phyloP scores from a whole-genome alignment of 2,888 invertebrate genomes.

The Xestoiulus laeticollis region DNA sequence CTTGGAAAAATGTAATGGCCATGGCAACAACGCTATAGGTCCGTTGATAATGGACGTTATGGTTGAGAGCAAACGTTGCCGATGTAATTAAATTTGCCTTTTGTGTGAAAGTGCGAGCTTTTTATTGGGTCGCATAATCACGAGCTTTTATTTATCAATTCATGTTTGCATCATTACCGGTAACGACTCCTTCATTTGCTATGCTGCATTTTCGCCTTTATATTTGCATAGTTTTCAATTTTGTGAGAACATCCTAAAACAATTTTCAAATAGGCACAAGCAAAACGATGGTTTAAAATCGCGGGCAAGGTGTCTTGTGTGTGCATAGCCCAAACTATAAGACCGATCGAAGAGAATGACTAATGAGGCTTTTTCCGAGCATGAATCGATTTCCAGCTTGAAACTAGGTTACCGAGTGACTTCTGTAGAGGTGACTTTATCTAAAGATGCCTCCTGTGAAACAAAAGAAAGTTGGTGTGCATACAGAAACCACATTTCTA shows the following conservation, averaged over 20 bases:
- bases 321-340: constrained; percentile 32
- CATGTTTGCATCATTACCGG: constrained; percentile 3
- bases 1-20: neutral
- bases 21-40: neutral
- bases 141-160: constrained; percentile 13
- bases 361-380: constrained; percentile 19
- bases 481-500: neutral
- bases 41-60: neutral
- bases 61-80: neutral
- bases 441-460: constrained; percentile 4
- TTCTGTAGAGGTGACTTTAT: constrained; percentile 28
- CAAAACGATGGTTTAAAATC: neutral
- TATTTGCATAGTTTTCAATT: neutral
- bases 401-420: constrained; percentile 30
- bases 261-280: neutral
- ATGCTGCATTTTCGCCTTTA: neutral
- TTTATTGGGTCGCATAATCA: constrained; percentile 1
- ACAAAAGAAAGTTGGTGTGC: neutral
- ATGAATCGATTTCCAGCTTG: constrained; percentile 18
- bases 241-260: neutral
- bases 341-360: constrained; percentile 25
- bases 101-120: neutral
- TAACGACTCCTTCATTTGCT: neutral
- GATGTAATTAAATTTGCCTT: constrained; percentile 3
- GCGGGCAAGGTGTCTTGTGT: constrained; percentile 8